A percentile compares a stretch with the other conserved stretches of the same genome.
Conservation (phyloP, 2,888 invertebrate genomes). For the Ischnura elegans region DNA sequence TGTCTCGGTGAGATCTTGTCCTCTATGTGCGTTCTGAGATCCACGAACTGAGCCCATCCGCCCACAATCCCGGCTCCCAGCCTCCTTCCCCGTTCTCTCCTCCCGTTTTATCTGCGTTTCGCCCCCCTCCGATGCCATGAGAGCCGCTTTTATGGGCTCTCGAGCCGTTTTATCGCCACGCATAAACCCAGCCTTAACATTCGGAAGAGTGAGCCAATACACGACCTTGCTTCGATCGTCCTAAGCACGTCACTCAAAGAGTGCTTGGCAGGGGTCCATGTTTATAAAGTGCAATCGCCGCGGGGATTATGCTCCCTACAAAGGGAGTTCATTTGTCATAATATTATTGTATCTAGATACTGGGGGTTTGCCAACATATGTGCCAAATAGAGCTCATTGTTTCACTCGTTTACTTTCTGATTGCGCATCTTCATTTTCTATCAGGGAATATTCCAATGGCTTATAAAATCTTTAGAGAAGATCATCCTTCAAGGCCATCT, state of each 20-base stretch:
- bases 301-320: background rate
- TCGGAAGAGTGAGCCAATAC: conserved; percentile 62
- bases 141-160: conserved; percentile 45
- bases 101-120: conserved; percentile 24
- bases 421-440: background rate
- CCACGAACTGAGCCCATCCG: conserved; percentile 7
- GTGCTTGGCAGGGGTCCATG: conserved; percentile 12
- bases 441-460: background rate
- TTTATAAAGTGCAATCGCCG: background rate
- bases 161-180: conserved; percentile 58
- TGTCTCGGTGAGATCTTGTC: conserved; percentile 44
- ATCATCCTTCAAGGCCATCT: background rate
- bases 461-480: background rate
- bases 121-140: background rate
- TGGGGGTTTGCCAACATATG: background rate
- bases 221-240: conserved; percentile 22
- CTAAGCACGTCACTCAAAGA: conserved; percentile 48
- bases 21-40: background rate
- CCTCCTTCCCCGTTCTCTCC: background rate
- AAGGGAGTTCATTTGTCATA: background rate
- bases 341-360: background rate
- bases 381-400: background rate
- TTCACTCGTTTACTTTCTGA: background rate
- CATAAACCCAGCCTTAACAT: conserved; percentile 62
- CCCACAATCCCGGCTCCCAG: background rate